These are phyloP conservation scores for Sandelia bainsii DNA, from an alignment of 2,797 vertebrate species.

Conservation along the genomic window DNA sequence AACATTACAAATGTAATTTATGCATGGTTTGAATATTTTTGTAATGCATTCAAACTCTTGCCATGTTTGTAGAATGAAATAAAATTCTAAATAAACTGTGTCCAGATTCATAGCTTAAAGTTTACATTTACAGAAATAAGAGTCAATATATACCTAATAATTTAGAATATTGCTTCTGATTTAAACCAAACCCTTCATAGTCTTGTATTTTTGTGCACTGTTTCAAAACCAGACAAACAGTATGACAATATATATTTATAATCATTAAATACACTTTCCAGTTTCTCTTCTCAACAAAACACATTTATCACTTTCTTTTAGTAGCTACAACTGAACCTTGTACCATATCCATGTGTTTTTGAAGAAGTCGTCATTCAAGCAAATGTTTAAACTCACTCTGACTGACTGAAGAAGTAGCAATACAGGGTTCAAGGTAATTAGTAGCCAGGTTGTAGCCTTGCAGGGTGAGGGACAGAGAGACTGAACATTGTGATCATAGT, in stretches of 20 bases:
- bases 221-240: too few relatives aligned
- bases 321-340: constrained; percentile 23
- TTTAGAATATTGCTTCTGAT: too few relatives aligned
- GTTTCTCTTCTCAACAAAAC: too few relatives aligned
- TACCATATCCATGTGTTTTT: constrained; percentile 11
- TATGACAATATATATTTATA: too few relatives aligned
- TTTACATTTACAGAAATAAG: not conserved
- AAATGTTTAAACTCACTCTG: constrained; percentile 60
- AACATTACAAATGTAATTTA: constrained; percentile 28
- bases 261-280: too few relatives aligned
- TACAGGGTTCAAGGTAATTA: constrained; percentile 45
- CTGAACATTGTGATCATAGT: constrained; percentile 33
- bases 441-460: constrained; percentile 36
- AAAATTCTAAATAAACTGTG: not conserved
- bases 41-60: constrained; percentile 25
- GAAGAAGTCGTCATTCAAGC: constrained; percentile 16
- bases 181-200: too few relatives aligned
- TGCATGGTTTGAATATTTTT: constrained; percentile 48
- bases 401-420: constrained; percentile 29
- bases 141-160: too few relatives aligned
- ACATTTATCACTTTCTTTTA: not conserved
- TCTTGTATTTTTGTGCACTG: too few relatives aligned
- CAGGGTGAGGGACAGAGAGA: constrained; percentile 9
- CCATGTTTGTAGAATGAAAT: constrained; percentile 41
- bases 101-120: not conserved